Evolutionary conservation across 2,797 vertebrate genomes (phyloP).

Genomic region (Nyctalus aviator): DNA sequence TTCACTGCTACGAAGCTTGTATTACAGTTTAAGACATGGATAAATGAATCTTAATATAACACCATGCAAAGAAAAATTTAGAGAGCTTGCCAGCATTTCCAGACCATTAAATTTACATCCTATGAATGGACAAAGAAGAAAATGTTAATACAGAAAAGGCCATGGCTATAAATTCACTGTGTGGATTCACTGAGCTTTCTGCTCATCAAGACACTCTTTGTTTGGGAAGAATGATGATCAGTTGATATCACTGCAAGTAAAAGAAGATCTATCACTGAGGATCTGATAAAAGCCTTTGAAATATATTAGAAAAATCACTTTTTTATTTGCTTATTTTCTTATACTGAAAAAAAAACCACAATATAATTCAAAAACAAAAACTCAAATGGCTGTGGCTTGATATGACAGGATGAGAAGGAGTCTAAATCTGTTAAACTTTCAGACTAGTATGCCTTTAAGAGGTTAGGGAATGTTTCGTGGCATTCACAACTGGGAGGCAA

Average conservation of each 20-base stretch:
- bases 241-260: neutral
- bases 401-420: neutral
- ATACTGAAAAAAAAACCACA: neutral
- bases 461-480: neutral
- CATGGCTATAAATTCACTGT: neutral
- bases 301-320: neutral
- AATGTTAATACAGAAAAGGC: neutral
- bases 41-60: slow-evolving; percentile 46
- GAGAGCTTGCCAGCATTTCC: neutral
- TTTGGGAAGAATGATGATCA: neutral
- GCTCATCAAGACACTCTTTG: neutral
- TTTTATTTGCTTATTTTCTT: neutral
- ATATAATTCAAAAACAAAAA: neutral
- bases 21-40: neutral
- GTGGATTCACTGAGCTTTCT: neutral
- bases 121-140: neutral
- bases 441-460: neutral
- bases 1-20: neutral
- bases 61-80: neutral
- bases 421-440: neutral
- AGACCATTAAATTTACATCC: slow-evolving; percentile 25
- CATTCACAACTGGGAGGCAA: neutral
- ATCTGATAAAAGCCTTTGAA: slow-evolving; percentile 49
- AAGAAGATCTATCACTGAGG: neutral
- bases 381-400: fast-evolving